Evolutionary conservation across 1,140 invertebrate species (phyloP), one percentile per base, ranked within the genome.

Genomic region (Cyrtorhinus lividipennis): DNA sequence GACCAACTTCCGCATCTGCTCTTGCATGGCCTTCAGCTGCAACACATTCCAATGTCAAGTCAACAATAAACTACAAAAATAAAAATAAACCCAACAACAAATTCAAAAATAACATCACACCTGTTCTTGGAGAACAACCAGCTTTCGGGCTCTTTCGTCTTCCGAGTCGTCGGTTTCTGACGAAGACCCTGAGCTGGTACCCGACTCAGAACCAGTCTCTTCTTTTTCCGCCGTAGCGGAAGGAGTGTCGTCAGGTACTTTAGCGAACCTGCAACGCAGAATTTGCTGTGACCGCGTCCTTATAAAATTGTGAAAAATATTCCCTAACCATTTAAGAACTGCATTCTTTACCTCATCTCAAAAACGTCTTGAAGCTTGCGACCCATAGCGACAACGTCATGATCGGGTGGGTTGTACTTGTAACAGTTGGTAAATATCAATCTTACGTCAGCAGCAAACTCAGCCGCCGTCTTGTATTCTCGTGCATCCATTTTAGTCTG

Each of bases 401-500:
- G 93, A 77, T 97, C 92, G 64, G 90, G 86, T 61, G 93, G 91
- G 78, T 99, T 99, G 73, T 98, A 99, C 74, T 95, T 94, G 75
- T 97, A 98, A 76, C 95, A 98, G 79, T 99, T 99, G 62, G 91
- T 95, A 78, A 99, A 98, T 82, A 98, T 97, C 73, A 97, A 85
- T 74, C 95, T 81, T 38, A 98, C 90, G 77, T 98, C 95, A 61
- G 83, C 81, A 1, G 92, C 94, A 77, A 99, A 98, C 73, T 98
- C 94, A 66, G 85, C 82, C 10, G 90, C 85, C 64, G 83, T 87
- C 73, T 86, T 87, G 73, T 98, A 99, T 69, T 95, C 90, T 68
- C 93, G 80, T 72, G 81, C 86, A 72, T 99, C 95, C 88, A 99
- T 90, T 82, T 98, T 98, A 71, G 81, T 80, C 81, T 85, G 68